Conservation (phyloP, 2,888 invertebrate species). For the Phaedon cochleariae region DNA sequence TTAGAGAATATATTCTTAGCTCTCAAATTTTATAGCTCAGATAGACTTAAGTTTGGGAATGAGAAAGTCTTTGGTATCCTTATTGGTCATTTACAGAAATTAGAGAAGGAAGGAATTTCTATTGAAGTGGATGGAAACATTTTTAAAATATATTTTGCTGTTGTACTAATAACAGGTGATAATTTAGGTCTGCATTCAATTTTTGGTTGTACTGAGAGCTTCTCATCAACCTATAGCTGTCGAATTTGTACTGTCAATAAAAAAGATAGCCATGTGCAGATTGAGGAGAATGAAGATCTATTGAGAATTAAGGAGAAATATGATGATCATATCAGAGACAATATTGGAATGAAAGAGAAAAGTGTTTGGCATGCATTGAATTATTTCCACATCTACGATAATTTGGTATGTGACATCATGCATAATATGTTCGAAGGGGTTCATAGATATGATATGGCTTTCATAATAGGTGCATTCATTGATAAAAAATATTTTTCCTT, state of each 20-base stretch:
- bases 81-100: constrained; percentile 34
- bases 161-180: constrained; percentile 27
- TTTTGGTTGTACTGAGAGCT: constrained; percentile 22
- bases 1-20: constrained; percentile 43
- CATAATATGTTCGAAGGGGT: constrained; percentile 28
- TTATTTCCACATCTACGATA: constrained; percentile 17
- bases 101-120: constrained; percentile 38
- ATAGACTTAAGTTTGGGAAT: constrained; percentile 36
- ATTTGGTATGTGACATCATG: constrained; percentile 26
- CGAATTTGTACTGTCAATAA: constrained; percentile 10
- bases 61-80: constrained; percentile 35
- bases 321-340: too few relatives aligned
- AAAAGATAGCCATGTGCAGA: not conserved
- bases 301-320: too few relatives aligned
- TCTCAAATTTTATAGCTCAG: constrained; percentile 37
- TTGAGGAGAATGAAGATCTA: too few relatives aligned
- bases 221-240: constrained; percentile 13
- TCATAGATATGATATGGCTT: constrained; percentile 27
- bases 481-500: constrained; percentile 21
- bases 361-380: constrained; percentile 23
- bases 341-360: constrained; percentile 19
- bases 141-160: constrained; percentile 25
- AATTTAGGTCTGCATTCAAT: constrained; percentile 30
- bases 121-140: constrained; percentile 13
- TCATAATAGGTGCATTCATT: constrained; percentile 20